Percentiles rank a stretch among this genome's conserved stretches.
Conservation (phyloP, 2,797 vertebrate genomes). For the Bufotes viridis region DNA sequence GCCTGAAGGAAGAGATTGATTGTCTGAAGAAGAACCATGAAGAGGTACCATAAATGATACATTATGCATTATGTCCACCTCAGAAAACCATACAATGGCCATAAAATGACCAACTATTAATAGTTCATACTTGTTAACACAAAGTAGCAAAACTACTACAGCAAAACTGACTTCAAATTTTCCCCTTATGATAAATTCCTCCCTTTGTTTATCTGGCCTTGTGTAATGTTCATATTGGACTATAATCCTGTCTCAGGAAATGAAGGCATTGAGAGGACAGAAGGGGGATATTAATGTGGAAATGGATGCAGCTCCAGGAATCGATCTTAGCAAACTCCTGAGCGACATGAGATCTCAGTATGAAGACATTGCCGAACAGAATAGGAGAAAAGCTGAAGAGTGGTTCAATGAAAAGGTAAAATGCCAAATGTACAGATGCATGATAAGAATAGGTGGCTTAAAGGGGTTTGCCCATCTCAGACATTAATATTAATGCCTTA, state of each 20-base stretch:
- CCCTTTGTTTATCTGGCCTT: background rate
- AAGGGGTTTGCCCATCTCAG: too few relatives aligned
- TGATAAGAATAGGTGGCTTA: background rate
- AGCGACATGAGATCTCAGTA: slow-evolving; percentile 80
- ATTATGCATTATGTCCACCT: too few relatives aligned
- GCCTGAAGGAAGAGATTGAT: slow-evolving; percentile 43
- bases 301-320: slow-evolving; percentile 80
- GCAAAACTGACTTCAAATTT: background rate
- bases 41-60: slow-evolving; percentile 29
- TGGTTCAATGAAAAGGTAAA: slow-evolving; percentile 82
- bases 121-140: too few relatives aligned
- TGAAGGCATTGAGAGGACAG: slow-evolving; percentile 35
- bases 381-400: slow-evolving; percentile 78
- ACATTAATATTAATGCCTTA: too few relatives aligned
- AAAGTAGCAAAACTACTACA: too few relatives aligned
- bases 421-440: background rate
- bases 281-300: slow-evolving; percentile 79
- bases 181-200: background rate
- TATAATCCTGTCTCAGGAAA: slow-evolving; percentile 45
- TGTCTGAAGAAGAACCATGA: slow-evolving; percentile 54
- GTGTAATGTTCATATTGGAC: background rate
- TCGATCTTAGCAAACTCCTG: slow-evolving; percentile 77
- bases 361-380: slow-evolving; percentile 77
- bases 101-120: too few relatives aligned
- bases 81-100: too few relatives aligned